Conservation (phyloP, 2,113 vertebrate genomes). For the Phodopus roborovskii region DNA sequence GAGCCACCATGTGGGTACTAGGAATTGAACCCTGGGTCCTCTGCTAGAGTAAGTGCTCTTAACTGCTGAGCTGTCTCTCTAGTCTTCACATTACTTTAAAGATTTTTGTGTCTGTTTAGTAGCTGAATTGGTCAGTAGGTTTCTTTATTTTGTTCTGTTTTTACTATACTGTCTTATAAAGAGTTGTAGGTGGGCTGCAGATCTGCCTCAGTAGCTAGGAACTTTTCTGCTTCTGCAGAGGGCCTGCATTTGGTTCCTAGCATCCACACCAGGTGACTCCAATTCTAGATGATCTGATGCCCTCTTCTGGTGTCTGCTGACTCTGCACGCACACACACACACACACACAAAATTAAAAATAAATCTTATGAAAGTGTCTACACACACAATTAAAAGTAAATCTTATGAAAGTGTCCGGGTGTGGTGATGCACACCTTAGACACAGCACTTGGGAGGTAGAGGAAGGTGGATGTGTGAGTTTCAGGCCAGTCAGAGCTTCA, state of each 20-base stretch:
- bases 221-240: not conserved
- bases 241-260: not conserved
- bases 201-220: not conserved
- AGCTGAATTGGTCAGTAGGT: not conserved
- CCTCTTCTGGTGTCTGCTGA: not conserved
- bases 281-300: not conserved
- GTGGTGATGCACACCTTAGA: too few species aligned
- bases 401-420: too few species aligned
- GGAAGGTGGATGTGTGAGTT: too few species aligned
- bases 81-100: not conserved
- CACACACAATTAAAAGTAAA: too few species aligned
- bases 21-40: not conserved
- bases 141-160: slow-evolving; percentile 36
- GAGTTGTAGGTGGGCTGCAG: not conserved
- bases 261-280: not conserved
- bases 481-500: too few species aligned
- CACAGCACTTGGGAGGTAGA: too few species aligned
- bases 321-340: not conserved
- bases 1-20: not conserved
- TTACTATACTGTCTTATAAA: not conserved
- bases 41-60: not conserved
- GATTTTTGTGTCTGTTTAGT: not conserved
- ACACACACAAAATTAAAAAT: not conserved
- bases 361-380: not conserved
- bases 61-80: not conserved